Evolutionary conservation across 2,888 invertebrate genomes (phyloP), one percentile per base, ranked within the genome.

Genomic region (Morinoia aosen): DNA sequence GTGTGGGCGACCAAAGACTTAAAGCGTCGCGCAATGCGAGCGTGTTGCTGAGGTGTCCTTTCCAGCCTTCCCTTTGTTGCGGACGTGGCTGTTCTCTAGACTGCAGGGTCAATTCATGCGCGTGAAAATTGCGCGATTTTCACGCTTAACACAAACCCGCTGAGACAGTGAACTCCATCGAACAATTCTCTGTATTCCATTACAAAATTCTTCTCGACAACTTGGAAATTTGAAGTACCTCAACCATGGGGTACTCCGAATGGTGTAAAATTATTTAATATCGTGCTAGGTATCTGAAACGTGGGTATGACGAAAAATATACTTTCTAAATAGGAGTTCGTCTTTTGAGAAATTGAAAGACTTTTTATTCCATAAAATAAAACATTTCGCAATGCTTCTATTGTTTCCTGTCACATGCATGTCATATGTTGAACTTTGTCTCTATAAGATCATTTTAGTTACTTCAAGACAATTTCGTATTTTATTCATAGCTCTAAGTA

Each of bases 171-270:
- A 76, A 76, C 25, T 76, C 76, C 76, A 76, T 76, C 76, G 76
- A 76, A 33, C 76, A 76, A 76, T 76, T 76, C 76, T 33, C 76
- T 76, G 76, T 76, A 76, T 76, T 76, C 76, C 76, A 76, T 76
- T 33, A 76, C 76, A 76, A 76, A 76, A 76, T 76, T 33, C 19
- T 76, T 76, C 76, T 33, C 76, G 76, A 76, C 10, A 76, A 33
- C 76, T 76, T 76, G 76, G 33, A 76, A 76, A 76, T 76, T 14
- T 76, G 76, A 76, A 76, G 76, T 76, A 76, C 76, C 76, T 33
- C 76, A 76, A 76, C 25, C 25, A 76, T 33, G 76, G 76, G 76
- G 16, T 76, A 76, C 76, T 76, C 25, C 76, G 76, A 76, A 16
- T 76, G 33, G 76, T 76, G 25, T 76, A 7, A 76, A 76, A 76